Conservation (phyloP, 2,797 vertebrate species). For the Chaetodon trifasciatus region DNA sequence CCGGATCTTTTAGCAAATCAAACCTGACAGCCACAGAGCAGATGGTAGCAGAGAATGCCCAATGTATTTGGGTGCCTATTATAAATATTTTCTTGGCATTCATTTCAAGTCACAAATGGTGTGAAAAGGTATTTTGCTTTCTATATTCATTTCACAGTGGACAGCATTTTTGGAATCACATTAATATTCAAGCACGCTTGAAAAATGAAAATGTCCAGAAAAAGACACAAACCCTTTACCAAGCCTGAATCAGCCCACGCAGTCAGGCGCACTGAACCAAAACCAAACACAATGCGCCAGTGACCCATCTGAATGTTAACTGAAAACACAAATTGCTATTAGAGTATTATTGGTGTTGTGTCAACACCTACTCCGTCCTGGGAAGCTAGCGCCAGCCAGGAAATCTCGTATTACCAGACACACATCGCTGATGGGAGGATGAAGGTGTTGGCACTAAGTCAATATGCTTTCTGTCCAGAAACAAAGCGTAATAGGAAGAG, state of each 20-base stretch:
- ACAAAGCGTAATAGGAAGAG: neutral
- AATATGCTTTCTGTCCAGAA: neutral
- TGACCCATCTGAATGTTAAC: conserved; percentile 26
- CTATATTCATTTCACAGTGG: neutral
- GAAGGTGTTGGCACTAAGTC: conserved; percentile 24
- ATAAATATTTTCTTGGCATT: neutral
- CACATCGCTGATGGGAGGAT: neutral
- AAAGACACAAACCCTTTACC: neutral
- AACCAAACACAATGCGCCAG: conserved; percentile 1
- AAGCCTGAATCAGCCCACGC: neutral
- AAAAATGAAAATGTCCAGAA: neutral
- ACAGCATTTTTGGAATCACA: neutral
- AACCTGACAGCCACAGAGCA: neutral
- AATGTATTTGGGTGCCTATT: neutral
- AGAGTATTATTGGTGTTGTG: conserved; percentile 35
- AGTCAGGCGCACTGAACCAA: neutral
- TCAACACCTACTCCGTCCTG: conserved; percentile 49
- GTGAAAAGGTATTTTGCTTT: neutral
- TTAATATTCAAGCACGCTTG: neutral
- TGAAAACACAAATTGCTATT: conserved; percentile 44
- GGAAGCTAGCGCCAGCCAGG: conserved; percentile 20
- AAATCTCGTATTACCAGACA: conserved; percentile 44
- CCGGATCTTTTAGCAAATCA: neutral
- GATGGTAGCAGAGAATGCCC: neutral
- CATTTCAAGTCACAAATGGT: neutral